These are phyloP conservation scores for Sebastes minor DNA, from an alignment of 2,797 vertebrate species.

Conservation along the genomic window DNA sequence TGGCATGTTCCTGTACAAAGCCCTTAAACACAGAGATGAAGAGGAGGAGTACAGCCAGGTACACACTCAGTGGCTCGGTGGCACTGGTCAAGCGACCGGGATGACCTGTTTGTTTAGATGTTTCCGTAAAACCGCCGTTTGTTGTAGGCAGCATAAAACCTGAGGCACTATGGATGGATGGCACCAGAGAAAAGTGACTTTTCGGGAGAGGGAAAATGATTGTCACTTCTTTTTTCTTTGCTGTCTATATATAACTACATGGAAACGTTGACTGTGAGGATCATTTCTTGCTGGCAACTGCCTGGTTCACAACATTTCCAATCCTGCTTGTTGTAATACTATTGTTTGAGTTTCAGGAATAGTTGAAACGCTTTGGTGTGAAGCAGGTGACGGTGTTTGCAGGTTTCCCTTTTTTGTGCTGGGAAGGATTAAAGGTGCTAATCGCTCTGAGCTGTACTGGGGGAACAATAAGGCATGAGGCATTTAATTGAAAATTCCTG, in stretches of 20 bases:
- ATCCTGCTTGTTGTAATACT: background rate
- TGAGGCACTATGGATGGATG: background rate
- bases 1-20: constrained; percentile 85
- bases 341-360: constrained; percentile 33
- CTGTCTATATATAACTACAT: background rate
- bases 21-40: constrained; percentile 84
- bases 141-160: background rate
- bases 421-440: constrained; percentile 67
- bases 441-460: constrained; percentile 52
- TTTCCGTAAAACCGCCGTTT: background rate
- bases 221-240: background rate
- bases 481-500: constrained; percentile 78
- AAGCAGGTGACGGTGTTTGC: constrained; percentile 45
- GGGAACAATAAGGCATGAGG: constrained; percentile 52
- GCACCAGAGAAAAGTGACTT: background rate
- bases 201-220: background rate
- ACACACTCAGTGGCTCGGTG: constrained; percentile 31
- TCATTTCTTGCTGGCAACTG: background rate
- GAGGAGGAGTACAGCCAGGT: constrained; percentile 82
- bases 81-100: constrained; percentile 24
- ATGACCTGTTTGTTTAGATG: constrained; percentile 16
- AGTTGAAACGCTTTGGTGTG: constrained; percentile 35
- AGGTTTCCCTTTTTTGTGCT: constrained; percentile 55
- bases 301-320: background rate
- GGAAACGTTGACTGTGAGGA: background rate